Evolutionary conservation across 2,888 invertebrate species (phyloP), one percentile per base, ranked within the genome.

Genomic region (Apodemia zela): DNA sequence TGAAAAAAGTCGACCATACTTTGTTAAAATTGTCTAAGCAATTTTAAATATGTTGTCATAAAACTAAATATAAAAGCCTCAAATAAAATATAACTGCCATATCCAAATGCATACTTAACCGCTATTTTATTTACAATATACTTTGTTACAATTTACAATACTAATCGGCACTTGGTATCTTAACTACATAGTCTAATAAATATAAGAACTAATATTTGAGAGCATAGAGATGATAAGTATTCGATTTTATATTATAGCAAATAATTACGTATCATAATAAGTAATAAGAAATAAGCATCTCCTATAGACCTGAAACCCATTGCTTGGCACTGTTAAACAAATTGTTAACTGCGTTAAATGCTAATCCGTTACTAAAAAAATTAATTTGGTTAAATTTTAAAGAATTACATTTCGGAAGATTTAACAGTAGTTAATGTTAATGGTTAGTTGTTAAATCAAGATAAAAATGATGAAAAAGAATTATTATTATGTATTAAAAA

Each of bases 151-250:
- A 59, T 67, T 78, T 80, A 75, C 69, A 84, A 82, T 82, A 84
- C 78, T 85, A 82, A 80, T 87, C 86, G 84, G 87, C 86, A 87
- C 87, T 81, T 84, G 67, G 67, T 67, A 65, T 65, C 75, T 76
- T 76, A 76, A 29, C 61, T 64, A 61, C 42, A 42, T 42, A 42
- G 15, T 15, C 4, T 42, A 15, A 15, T 13, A 38, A 38, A 15
- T 42, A 42, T 42, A 42, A 13, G 15, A 42, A 42, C 42, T 42
- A 42, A 42, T 42, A 42, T 13, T 42, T 42, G 13, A 13, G 42
- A 15, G 13, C 5, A 4, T 15, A 15, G 5, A 42, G 29, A 29
- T 29, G 38, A 38, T 6, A 42, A 42, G 15, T 38, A 38, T 38
- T 38, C 38, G 38, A 38, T n/a, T 18, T 33, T 7, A 60, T 51